phyloP scores from a whole-genome alignment of 2,888 invertebrate species.

The Cheilosia urbana region DNA sequence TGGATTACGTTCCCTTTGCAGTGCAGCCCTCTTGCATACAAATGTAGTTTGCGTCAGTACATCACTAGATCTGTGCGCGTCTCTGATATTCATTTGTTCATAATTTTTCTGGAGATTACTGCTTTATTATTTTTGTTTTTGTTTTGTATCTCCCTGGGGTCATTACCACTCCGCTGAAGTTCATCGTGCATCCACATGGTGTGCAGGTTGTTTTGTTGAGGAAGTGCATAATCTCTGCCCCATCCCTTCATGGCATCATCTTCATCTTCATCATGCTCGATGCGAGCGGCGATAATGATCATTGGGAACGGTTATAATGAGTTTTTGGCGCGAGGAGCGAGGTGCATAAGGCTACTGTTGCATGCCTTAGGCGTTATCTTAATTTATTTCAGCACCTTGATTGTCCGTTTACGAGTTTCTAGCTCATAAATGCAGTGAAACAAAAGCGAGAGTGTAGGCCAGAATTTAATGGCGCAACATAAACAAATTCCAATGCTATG shows the following conservation, averaged over 20 bases:
- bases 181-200: conserved; percentile 51
- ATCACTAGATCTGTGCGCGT: conserved; percentile 2
- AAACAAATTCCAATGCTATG: conserved; percentile 1
- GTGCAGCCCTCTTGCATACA: conserved; percentile 32
- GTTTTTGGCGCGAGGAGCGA: conserved; percentile 44
- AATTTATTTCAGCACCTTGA: neutral
- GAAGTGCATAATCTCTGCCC: conserved; percentile 21
- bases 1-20: conserved; percentile 62
- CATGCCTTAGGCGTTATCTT: neutral
- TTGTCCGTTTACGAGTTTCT: neutral
- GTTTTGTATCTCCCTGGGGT: conserved; percentile 66
- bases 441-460: neutral
- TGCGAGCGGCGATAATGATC: conserved; percentile 44
- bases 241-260: neutral
- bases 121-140: conserved; percentile 47
- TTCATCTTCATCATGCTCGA: neutral
- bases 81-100: conserved; percentile 31
- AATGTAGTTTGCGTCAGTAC: neutral
- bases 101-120: conserved; percentile 47
- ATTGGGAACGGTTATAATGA: conserved; percentile 49
- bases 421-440: neutral
- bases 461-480: conserved; percentile 39
- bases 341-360: conserved; percentile 40
- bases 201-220: conserved; percentile 30
- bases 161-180: conserved; percentile 64